phyloP scores from a whole-genome alignment of 1,140 invertebrate species.

The Armadillidium nasatum region DNA sequence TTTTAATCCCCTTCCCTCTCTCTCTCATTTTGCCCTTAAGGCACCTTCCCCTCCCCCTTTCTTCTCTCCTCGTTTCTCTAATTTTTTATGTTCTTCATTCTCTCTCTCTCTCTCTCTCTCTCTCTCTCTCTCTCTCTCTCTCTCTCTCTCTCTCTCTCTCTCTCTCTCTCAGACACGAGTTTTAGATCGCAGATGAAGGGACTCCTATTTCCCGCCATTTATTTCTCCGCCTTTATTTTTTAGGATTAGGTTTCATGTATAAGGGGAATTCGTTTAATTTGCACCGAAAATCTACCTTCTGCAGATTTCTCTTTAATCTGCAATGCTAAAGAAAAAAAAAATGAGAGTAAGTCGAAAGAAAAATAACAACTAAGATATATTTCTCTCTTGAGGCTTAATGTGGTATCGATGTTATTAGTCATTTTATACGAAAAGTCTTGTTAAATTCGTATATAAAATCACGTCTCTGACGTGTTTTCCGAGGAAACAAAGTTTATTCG shows the following conservation, averaged over 20 bases:
- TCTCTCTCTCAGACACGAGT: not conserved
- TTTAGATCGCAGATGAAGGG: not conserved
- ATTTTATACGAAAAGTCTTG: not conserved
- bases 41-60: too few relatives aligned
- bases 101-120: not conserved
- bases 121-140: not conserved
- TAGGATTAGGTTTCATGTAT: conserved; percentile 6
- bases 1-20: not conserved
- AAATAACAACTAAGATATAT: not conserved
- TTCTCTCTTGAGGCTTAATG: not conserved
- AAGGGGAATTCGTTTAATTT: conserved; percentile 10
- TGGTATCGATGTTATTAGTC: not conserved
- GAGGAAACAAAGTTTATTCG: too few relatives aligned
- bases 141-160: not conserved
- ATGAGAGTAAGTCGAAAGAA: too few relatives aligned
- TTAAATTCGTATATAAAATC: too few relatives aligned
- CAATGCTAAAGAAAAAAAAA: not conserved
- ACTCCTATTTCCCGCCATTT: conserved; percentile 1
- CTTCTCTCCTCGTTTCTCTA: not conserved
- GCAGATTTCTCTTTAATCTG: conserved; percentile 2
- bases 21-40: too few relatives aligned
- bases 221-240: conserved; percentile 7
- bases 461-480: too few relatives aligned
- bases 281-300: conserved; percentile 2
- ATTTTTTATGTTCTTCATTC: not conserved